Conservation (phyloP, 2,113 vertebrate genomes). For the Xiphophorus couchianus region DNA sequence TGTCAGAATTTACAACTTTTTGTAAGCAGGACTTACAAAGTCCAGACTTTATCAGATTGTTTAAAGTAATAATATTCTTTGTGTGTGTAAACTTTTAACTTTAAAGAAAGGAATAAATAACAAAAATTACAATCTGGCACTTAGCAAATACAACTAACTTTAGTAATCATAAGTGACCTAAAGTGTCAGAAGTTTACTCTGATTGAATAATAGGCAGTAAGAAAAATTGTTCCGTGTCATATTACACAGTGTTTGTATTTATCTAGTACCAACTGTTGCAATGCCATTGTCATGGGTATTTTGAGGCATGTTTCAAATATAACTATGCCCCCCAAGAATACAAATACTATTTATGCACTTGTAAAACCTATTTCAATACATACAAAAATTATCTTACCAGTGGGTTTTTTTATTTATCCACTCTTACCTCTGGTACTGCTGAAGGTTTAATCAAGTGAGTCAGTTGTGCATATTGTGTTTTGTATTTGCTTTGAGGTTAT, state of each 20-base stretch:
- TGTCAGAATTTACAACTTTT: not conserved
- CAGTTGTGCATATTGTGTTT: slow-evolving; percentile 42
- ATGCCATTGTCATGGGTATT: slow-evolving; percentile 40
- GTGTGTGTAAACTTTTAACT: not conserved
- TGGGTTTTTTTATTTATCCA: slow-evolving; percentile 33
- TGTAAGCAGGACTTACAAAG: too few species aligned
- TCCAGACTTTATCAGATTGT: too few species aligned
- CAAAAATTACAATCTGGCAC: not conserved
- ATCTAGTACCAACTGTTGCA: slow-evolving; percentile 3
- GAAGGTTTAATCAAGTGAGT: slow-evolving; percentile 45
- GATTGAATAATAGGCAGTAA: not conserved
- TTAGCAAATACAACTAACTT: not conserved
- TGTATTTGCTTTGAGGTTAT: slow-evolving; percentile 47
- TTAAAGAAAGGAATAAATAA: not conserved
- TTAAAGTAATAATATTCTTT: not conserved
- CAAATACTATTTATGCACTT: slow-evolving; percentile 57
- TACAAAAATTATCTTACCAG: slow-evolving; percentile 18
- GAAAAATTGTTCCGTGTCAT: not conserved
- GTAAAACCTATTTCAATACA: slow-evolving; percentile 39
- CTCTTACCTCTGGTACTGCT: slow-evolving; percentile 39
- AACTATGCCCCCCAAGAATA: slow-evolving; percentile 14
- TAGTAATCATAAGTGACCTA: not conserved
- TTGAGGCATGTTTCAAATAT: slow-evolving; percentile 46
- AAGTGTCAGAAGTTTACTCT: not conserved
- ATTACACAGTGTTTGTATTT: not conserved